Evolutionary conservation across 1,140 invertebrate species (phyloP).

Genomic region (Calliphora vicina): DNA sequence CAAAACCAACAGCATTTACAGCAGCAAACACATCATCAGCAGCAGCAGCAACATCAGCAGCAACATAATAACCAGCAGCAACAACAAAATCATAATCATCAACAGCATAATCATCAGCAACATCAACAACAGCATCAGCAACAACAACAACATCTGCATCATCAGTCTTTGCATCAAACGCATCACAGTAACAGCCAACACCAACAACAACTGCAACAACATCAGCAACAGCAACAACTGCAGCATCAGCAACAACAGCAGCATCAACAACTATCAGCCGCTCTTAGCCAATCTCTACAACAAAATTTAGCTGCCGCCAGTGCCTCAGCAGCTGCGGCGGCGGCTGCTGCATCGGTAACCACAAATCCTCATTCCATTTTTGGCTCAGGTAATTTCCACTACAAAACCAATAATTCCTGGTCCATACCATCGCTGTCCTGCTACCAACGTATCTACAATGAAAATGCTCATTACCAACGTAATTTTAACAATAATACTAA

Average conservation of each 20-base stretch:
- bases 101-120: slow-evolving; percentile 49
- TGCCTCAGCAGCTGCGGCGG: slow-evolving; percentile 45
- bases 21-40: slow-evolving; percentile 48
- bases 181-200: slow-evolving; percentile 37
- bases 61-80: slow-evolving; percentile 43
- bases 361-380: slow-evolving; percentile 59
- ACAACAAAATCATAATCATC: slow-evolving; percentile 46
- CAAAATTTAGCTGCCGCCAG: slow-evolving; percentile 36
- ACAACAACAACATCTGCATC: slow-evolving; percentile 44
- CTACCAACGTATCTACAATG: slow-evolving; percentile 58
- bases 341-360: slow-evolving; percentile 36
- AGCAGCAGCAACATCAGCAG: slow-evolving; percentile 43
- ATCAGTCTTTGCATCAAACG: slow-evolving; percentile 42
- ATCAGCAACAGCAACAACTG: slow-evolving; percentile 44
- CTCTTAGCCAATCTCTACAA: slow-evolving; percentile 46
- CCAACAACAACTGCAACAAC: slow-evolving; percentile 38
- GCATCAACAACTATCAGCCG: slow-evolving; percentile 52
- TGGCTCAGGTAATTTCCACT: slow-evolving; percentile 60
- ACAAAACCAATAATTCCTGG: slow-evolving; percentile 61
- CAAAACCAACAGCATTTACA: slow-evolving; percentile 38
- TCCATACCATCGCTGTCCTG: slow-evolving; percentile 52
- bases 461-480: slow-evolving; percentile 55
- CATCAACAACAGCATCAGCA: slow-evolving; percentile 50
- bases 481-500: slow-evolving; percentile 43
- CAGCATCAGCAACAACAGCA: slow-evolving; percentile 50